Percentiles rank a stretch among this genome's conserved stretches.
Conservation (phyloP, 2,888 invertebrate genomes). For the Luffia ferchaultella region DNA sequence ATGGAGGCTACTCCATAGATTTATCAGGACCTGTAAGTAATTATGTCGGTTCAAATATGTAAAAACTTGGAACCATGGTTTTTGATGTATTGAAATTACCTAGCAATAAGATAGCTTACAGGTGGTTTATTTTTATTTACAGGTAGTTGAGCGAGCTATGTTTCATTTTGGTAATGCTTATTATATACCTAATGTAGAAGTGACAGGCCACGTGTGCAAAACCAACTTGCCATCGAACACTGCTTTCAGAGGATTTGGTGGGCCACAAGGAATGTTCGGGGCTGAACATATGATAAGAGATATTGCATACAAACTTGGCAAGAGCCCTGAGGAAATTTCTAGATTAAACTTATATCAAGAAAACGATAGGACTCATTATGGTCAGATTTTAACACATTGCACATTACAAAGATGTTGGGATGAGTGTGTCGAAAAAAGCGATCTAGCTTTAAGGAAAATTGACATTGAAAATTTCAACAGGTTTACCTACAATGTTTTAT, state of each 20-base stretch:
- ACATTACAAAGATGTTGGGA: constrained; percentile 80
- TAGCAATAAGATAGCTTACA: not conserved
- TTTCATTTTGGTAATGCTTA: constrained; percentile 87
- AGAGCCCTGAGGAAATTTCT: constrained; percentile 70
- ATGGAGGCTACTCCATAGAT: constrained; percentile 86
- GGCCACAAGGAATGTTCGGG: constrained; percentile 90
- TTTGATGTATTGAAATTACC: not conserved
- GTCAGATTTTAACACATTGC: constrained; percentile 76
- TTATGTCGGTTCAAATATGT: no score
- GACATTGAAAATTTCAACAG: constrained; percentile 76
- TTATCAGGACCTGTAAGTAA: constrained; percentile 76
- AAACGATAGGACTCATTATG: constrained; percentile 80
- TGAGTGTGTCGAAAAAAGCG: constrained; percentile 75
- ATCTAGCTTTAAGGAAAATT: constrained; percentile 65
- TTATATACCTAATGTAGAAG: constrained; percentile 75
- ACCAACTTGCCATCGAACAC: constrained; percentile 94
- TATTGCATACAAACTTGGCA: constrained; percentile 74
- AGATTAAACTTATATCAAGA: constrained; percentile 81
- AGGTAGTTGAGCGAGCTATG: constrained; percentile 86
- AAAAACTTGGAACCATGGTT: no score
- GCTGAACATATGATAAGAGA: constrained; percentile 82
- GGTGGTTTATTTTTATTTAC: constrained; percentile 19
- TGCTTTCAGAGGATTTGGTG: constrained; percentile 93
- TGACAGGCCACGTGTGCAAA: constrained; percentile 78
- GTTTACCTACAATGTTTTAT: constrained; percentile 27